Base-by-base conservation (phyloP, 2,113 vertebrate genomes). In the Nycticryphes semicollaris region DNA sequence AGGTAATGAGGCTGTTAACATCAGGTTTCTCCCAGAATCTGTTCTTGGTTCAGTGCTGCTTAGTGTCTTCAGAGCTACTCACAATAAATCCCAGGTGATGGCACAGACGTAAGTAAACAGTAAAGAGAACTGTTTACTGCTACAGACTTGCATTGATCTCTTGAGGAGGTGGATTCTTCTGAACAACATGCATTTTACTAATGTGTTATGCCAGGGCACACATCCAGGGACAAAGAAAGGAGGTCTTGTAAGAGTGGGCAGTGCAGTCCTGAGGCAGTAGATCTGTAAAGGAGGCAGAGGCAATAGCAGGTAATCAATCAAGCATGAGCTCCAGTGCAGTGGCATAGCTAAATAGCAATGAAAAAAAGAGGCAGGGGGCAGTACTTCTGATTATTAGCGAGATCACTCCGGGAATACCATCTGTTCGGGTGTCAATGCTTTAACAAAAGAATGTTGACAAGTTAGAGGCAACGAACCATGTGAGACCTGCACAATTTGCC, bases 381-480 rank as follows among this genome's bases (percentile, higher is more conserved):
- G 85, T 72, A 89, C 51, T 93, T 35, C 47, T 92, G 92, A 66
- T 92, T 94, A 90, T 96, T 68, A 88, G 87, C 1, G 3, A 64
- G 59, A 77, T 84, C 85, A 37, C 86, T 91, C 43, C 0, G 33
- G 96, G 94, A 94, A 92, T 75, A 73, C 92, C 96, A 96, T 96
- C 96, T 96, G 94, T 89, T 96, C 27, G 2, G 6, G 18, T 14
- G 68, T 90, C 96, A 94, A 12, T 9, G 2, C 82, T 94, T 88
- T 47, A 22, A n/a, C 92, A 92, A 35, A 78, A 81, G 84, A 75
- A 67, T 28, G 75, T 12, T 81, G 90, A 84, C 92, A 92, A 33
- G 85, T 30, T 22, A 48, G 86, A 96, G 73, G 62, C 2, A 30
- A 89, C n/a, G 93, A 92, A 84, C 86, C 72, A 1, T n/a, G 64